Evolutionary conservation across 2,113 vertebrate species (phyloP), one percentile per base, ranked within the genome.

Genomic region (Ancistrus triradiatus): DNA sequence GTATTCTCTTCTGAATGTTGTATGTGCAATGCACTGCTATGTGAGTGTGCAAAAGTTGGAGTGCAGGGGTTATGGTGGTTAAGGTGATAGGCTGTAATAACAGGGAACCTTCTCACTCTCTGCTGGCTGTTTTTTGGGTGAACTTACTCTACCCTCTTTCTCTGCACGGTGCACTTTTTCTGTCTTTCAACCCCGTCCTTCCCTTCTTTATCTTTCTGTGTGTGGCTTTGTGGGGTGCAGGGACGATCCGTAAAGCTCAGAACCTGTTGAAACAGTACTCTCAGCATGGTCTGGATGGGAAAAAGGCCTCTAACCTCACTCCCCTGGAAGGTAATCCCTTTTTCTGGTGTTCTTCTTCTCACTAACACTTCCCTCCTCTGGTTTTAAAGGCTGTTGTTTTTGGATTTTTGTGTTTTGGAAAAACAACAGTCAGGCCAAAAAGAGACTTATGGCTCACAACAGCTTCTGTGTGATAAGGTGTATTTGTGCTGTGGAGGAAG

Each of bases 201-300:
- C 61, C 44, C 74, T 31, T 17, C 47, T 64, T 3, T 59, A n/a
- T 48, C 76, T 86, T 78, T 86, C 80, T 85, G 76, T 89, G 85
- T 77, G 86, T 87, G 83, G 72, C 48, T 92, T 43, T 57, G 28
- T 66, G 43, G 95, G 92, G 90, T 81, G 90, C 91, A 99, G 95
- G 96, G 90, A 98, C 96, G 86, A 96, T 99, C 90, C 95, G 96
- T 85, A 99, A 98, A 89, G 95, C 95, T 90, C 96, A 98, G 93
- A 97, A 97, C 85, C 96, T 99, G 90, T 94, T 99, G 88, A 99
- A 98, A 94, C 96, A 98, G 82, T 98, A 98, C 90, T 98, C 96
- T 86, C 95, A 98, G 93, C 95, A 98, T 91, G 95, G 94, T 91
- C 93, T 97, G 91, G 96, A 99, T 91, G 96, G 95, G 90, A 98